Conservation (phyloP, 2,888 invertebrate genomes). For the Entomobrya proxima region DNA sequence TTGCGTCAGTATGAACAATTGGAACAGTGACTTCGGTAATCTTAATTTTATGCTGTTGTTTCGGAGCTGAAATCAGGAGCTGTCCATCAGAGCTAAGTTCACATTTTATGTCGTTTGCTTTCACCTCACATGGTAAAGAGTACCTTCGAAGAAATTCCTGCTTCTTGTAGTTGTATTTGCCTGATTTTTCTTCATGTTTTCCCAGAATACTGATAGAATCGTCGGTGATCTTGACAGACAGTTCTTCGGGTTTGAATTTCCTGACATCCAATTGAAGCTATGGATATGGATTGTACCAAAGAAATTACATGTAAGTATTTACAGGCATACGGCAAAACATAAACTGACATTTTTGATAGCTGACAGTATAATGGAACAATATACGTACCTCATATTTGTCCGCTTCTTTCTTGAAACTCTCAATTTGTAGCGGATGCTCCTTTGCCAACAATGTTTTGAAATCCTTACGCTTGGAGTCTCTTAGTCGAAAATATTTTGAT, state of each 20-base stretch:
- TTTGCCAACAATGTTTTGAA: conserved; percentile 24
- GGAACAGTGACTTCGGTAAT: conserved; percentile 35
- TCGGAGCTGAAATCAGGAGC: conserved; percentile 58
- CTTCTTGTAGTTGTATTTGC: conserved; percentile 46
- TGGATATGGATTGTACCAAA: too few species aligned
- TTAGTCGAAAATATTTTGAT: conserved; percentile 39
- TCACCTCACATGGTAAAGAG: conserved; percentile 45
- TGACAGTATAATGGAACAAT: too few species aligned
- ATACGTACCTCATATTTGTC: conserved; percentile 61
- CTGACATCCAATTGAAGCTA: conserved; percentile 58
- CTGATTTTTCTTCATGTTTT: conserved; percentile 54
- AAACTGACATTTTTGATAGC: too few species aligned
- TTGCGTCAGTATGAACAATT: background rate
- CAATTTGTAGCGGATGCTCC: conserved; percentile 57
- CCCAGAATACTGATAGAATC: conserved; percentile 48
- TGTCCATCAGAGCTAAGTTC: conserved; percentile 54
- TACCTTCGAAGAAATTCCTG: conserved; percentile 56
- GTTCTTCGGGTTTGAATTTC: conserved; percentile 60
- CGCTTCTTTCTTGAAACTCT: conserved; percentile 41
- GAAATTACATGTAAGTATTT: too few species aligned
- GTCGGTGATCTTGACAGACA: conserved; percentile 58
- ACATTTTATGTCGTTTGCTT: conserved; percentile 54
- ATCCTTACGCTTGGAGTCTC: conserved; percentile 18
- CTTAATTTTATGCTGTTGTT: conserved; percentile 8
- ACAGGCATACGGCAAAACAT: too few species aligned